phyloP scores from a whole-genome alignment of 37 sponge, comb jelly and placozoan genomes.

The Bolinopsis microptera region DNA sequence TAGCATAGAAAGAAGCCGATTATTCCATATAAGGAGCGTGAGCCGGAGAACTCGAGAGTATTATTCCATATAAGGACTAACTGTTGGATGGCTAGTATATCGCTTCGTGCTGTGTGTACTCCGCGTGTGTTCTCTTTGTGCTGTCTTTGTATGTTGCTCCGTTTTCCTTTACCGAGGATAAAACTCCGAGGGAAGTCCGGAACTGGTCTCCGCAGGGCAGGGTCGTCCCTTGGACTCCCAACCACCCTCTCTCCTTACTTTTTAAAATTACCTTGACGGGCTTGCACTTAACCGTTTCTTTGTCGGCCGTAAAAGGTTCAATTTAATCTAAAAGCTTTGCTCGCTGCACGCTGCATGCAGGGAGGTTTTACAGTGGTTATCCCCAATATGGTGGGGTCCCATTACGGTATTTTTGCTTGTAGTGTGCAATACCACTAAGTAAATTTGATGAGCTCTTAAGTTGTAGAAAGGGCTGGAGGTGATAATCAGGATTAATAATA shows the following conservation, averaged over 20 bases:
- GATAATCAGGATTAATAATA: neutral
- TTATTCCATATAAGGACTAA: constrained; percentile 66
- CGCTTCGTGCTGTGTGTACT: neutral
- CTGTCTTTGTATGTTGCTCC: neutral
- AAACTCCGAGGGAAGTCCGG: neutral
- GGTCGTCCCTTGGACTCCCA: neutral
- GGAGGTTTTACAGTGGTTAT: constrained; percentile 50
- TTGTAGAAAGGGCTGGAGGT: no score
- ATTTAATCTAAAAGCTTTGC: constrained; percentile 58
- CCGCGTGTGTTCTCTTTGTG: constrained; percentile 51
- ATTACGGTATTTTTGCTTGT: neutral
- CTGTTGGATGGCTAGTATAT: constrained; percentile 18
- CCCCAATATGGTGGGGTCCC: constrained; percentile 9
- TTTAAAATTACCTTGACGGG: neutral
- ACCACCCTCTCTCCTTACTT: neutral
- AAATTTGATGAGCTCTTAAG: neutral
- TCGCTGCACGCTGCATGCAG: neutral
- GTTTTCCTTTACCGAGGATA: neutral
- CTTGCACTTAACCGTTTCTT: neutral
- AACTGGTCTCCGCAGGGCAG: neutral
- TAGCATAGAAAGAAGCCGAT: constrained; percentile 30
- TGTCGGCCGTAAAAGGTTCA: neutral
- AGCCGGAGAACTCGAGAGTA: constrained; percentile 1
- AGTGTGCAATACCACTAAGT: neutral
- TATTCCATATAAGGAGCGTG: constrained; percentile 46